A percentile compares a stretch with the other conserved stretches of the same genome.
Conservation (phyloP, 2,113 vertebrate genomes). For the Salvelinus namaycush region DNA sequence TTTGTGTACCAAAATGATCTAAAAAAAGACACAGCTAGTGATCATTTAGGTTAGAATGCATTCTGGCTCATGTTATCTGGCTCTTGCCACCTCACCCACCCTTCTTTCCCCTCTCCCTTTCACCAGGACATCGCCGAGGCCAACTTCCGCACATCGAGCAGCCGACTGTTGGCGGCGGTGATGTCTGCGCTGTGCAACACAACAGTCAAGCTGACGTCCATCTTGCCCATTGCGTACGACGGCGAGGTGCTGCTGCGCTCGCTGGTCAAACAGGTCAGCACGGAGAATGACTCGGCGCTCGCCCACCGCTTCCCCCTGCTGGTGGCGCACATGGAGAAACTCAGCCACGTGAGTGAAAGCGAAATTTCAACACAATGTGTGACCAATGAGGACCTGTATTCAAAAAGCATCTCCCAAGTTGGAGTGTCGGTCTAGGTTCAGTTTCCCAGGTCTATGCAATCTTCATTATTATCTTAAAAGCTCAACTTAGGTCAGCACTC, state of each 20-base stretch:
- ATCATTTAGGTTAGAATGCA: no score
- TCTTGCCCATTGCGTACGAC: constrained; percentile 96
- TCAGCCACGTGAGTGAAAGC: constrained; percentile 85
- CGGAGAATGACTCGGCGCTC: constrained; percentile 94
- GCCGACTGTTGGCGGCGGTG: constrained; percentile 92
- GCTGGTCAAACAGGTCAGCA: constrained; percentile 96
- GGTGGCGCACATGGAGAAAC: constrained; percentile 97
- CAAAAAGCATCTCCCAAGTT: no score
- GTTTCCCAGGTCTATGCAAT: no score
- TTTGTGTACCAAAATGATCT: not conserved
- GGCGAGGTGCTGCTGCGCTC: constrained; percentile 91
- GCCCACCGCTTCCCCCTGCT: constrained; percentile 95
- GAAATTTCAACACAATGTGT: not conserved
- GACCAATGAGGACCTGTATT: not conserved
- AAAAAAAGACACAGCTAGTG: not conserved
- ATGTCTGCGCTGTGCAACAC: constrained; percentile 99
- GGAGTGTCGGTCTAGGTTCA: no score
- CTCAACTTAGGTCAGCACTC: no score
- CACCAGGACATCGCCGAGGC: constrained; percentile 94
- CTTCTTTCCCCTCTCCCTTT: not conserved
- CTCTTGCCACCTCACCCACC: no score
- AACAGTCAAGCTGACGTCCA: constrained; percentile 93
- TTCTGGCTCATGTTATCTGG: no score
- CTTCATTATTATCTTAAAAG: no score
- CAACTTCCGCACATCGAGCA: constrained; percentile 96